These are phyloP conservation scores for Incurvaria masculella DNA, from an alignment of 2,888 invertebrate species.

Conservation along the genomic window DNA sequence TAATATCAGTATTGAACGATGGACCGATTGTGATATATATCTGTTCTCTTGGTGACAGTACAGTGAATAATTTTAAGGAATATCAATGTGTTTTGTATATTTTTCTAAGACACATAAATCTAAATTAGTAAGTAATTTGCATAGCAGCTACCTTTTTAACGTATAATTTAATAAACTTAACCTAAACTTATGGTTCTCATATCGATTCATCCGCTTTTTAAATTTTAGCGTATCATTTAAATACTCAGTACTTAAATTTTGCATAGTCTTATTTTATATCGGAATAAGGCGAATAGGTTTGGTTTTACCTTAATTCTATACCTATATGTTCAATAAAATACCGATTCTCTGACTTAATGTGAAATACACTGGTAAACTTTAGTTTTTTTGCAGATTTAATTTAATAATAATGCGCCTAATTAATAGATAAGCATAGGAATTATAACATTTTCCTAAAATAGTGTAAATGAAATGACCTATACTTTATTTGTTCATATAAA, in stretches of 20 bases:
- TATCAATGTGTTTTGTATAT: conserved; percentile 51
- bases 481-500: too few species aligned
- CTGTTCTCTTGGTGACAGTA: neutral
- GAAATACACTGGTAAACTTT: neutral
- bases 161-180: too few species aligned
- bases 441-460: too few species aligned
- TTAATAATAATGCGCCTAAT: too few species aligned
- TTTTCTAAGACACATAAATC: conserved; percentile 35
- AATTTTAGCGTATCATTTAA: neutral
- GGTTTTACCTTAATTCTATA: too few species aligned
- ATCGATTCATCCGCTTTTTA: too few species aligned
- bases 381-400: neutral
- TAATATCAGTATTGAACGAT: neutral
- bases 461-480: too few species aligned
- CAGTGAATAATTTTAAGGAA: conserved; percentile 8
- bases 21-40: neutral
- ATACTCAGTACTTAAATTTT: neutral
- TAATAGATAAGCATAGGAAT: too few species aligned
- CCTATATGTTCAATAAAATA: neutral
- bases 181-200: too few species aligned
- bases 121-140: neutral
- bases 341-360: neutral
- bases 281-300: too few species aligned
- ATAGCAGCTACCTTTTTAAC: too few species aligned
- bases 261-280: too few species aligned